Base-by-base conservation (phyloP, 2,113 vertebrate genomes). In the Elephantulus edwardii region DNA sequence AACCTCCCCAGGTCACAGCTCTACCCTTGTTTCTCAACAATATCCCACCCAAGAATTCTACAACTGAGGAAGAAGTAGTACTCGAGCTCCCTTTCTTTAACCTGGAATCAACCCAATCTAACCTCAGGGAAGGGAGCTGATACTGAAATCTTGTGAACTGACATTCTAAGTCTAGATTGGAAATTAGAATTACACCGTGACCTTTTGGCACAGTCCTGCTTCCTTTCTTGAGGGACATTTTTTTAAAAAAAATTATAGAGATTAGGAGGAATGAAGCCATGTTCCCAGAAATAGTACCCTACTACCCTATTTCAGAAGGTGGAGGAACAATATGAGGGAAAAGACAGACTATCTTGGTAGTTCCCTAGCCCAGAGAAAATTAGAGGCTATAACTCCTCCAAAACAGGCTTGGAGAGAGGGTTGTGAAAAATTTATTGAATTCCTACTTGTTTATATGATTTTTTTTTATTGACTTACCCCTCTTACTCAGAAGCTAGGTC, bases 21-120 rank as follows among this genome's bases (percentile, higher is more conserved):
- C 58, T 28, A 8, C 30, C 64, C 60, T 75, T 76, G 40, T 24
- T 44, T 74, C 44, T 86, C 52, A 89, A 81, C 42, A 80, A 64
- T 77, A 77, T 75, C 70, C 46, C 64, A 76, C 71, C 62, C 12
- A 58, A 66, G 82, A 91, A 95, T 96, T 95, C 95, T 91, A 83
- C 11, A 50, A 60, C 52, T 38, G 58, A 81, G 83, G n/a, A n/a
- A n/a, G n/a, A n/a, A n/a, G n/a, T n/a, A 50, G 30, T 40, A 68
- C 68, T 92, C 77, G 40, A 48, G 20, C 50, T 93, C 85, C 62
- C 79, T 83, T 2, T 13, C 87, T 94, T 93, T 92, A 84, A 92
- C 87, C 81, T 89, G 82, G 85, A 91, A 94, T 93, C 93, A 94
- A 58, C 10, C 48, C n/a, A 46, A 90, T 54, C 46, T 88, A 78